phyloP scores from a whole-genome alignment of 2,797 vertebrate species.

The Argya squamiceps region DNA sequence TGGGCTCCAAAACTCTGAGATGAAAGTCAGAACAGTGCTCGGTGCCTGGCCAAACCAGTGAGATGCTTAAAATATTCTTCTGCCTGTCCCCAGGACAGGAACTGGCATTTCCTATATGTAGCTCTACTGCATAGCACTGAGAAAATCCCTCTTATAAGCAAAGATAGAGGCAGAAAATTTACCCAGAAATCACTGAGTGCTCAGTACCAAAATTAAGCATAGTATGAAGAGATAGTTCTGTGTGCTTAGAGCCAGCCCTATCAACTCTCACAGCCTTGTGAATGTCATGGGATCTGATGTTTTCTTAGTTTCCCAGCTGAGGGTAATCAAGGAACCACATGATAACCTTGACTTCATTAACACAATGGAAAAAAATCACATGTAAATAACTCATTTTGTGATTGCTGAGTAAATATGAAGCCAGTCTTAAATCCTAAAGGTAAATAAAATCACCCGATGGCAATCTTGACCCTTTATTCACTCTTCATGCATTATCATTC shows the following conservation, averaged over 20 bases:
- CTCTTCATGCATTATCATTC: neutral
- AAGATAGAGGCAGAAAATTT: neutral
- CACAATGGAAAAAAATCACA: neutral
- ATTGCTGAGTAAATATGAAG: neutral
- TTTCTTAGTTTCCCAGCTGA: neutral
- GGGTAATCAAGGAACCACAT: neutral
- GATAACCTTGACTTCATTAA: neutral
- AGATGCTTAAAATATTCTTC: neutral
- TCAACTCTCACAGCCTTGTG: neutral
- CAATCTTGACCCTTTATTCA: neutral
- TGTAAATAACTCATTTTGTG: neutral
- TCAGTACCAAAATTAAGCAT: neutral
- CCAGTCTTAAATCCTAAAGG: neutral
- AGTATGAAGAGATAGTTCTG: neutral
- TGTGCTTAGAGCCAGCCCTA: neutral
- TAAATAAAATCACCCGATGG: neutral
- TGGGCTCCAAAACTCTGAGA: neutral
- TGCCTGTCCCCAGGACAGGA: neutral
- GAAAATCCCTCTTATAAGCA: neutral
- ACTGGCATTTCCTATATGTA: constrained; percentile 13
- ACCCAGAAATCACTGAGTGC: neutral
- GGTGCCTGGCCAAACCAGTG: neutral
- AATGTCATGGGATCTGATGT: constrained; percentile 17
- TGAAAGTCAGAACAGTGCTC: neutral
- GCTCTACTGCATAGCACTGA: neutral